phyloP scores from a whole-genome alignment of 2,888 invertebrate species.

The Mystacides longicornis region DNA sequence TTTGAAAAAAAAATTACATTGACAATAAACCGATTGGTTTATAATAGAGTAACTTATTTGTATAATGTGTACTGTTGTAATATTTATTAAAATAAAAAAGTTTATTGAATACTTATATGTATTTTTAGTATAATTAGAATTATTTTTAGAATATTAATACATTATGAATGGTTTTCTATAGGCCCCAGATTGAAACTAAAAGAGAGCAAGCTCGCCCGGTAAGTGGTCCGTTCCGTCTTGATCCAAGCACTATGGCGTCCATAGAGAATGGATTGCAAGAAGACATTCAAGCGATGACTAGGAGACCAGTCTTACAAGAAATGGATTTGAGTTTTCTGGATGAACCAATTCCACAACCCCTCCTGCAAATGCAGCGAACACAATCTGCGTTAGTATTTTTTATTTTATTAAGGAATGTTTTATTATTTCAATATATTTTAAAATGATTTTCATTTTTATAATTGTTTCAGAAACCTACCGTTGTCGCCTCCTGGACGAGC shows the following conservation, averaged over 20 bases:
- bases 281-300: constrained; percentile 36
- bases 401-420: too few relatives aligned
- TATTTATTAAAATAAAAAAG: too few relatives aligned
- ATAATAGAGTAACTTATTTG: too few relatives aligned
- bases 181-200: constrained; percentile 5
- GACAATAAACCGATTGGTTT: too few relatives aligned
- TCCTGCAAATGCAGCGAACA: constrained; percentile 28
- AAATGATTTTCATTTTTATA: too few relatives aligned
- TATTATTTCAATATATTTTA: too few relatives aligned
- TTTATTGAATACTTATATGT: too few relatives aligned
- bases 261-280: constrained; percentile 51
- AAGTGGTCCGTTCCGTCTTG: constrained; percentile 71
- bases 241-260: constrained; percentile 62
- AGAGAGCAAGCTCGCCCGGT: constrained; percentile 36
- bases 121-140: too few relatives aligned
- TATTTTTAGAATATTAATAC: too few relatives aligned
- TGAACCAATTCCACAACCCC: constrained; percentile 39
- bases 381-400: not conserved
- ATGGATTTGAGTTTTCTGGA: constrained; percentile 46
- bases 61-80: too few relatives aligned
- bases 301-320: constrained; percentile 36
- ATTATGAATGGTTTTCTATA: too few relatives aligned
- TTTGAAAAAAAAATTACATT: too few relatives aligned
- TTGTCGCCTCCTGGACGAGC: constrained; percentile 49
- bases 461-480: constrained; percentile 41